Evolutionary conservation across 2,888 invertebrate species (phyloP), one percentile per base, ranked within the genome.

Genomic region (Linnaemya vulpina): DNA sequence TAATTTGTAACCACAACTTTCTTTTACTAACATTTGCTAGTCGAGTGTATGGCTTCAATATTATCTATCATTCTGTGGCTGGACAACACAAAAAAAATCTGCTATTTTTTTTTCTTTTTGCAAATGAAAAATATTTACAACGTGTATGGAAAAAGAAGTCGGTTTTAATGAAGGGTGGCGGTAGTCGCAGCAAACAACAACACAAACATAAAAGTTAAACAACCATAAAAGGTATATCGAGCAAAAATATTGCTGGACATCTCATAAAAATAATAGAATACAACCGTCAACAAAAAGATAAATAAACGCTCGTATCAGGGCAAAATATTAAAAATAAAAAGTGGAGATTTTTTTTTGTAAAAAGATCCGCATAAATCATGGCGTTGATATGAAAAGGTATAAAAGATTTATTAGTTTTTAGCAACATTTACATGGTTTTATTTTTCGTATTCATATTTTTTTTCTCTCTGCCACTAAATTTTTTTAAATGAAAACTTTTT

Each of bases 341-440:
- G 40, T 17, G 17, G 86, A 65, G 87, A 87, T 30, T 30, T 30
- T 2, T 89, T 90, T 88, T 90, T 89, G 90, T 90, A 86, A 74
- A 68, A 89, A 89, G 87, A 89, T 89, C 81, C 88, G 88, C 90
- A 90, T 90, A 90, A 90, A 90, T 90, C 90, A 90, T 88, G 53
- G 49, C 89, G 88, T 87, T 88, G 89, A 90, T 90, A 90, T 89
- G 90, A 89, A 88, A 90, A 90, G 90, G 90, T 90, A 90, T 89
- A 87, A 89, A 90, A 89, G 90, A 90, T 90, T 90, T 90, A 90
- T 90, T 89, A 82, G 82, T 63, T 81, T 68, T 84, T 80, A 70
- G 65, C 35, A 77, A 63, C 65, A 83, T 65, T 79, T 58, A 58
- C 58, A 65, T 22, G 40, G n/a, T 51, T 49, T 79, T 40, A 60